Conservation (phyloP, 2,888 invertebrate genomes). For the Ochlodes sylvanus region DNA sequence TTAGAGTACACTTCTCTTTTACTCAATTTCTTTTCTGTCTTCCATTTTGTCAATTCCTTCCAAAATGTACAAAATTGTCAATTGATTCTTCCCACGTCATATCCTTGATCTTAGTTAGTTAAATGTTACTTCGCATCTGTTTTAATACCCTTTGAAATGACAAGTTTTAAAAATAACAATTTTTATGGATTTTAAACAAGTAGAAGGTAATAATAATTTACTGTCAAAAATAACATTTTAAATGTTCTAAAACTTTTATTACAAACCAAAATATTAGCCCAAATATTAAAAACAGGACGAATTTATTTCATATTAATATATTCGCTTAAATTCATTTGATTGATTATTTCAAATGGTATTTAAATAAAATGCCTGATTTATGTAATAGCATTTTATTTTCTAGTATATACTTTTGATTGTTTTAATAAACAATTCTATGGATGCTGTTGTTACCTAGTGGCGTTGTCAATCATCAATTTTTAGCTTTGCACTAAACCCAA, state of each 20-base stretch:
- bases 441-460: neutral
- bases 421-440: constrained; percentile 20
- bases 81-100: constrained; percentile 69
- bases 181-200: neutral
- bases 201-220: neutral
- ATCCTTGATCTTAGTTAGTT: constrained; percentile 41
- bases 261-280: no score
- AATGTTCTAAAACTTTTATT: no score
- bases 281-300: no score
- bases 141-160: constrained; percentile 29
- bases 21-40: constrained; percentile 68
- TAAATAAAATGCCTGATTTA: neutral
- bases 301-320: no score
- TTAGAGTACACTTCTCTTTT: constrained; percentile 1
- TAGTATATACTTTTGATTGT: neutral
- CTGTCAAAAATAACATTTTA: neutral
- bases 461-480: neutral
- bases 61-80: constrained; percentile 80
- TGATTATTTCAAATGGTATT: neutral
- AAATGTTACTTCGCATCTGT: constrained; percentile 28
- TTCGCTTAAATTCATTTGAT: no score
- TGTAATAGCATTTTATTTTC: no score
- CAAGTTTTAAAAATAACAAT: neutral
- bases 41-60: constrained; percentile 83
- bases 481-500: neutral